Evolutionary conservation across 1,140 invertebrate genomes (phyloP).

Genomic region (Zaprionus africanus): DNA sequence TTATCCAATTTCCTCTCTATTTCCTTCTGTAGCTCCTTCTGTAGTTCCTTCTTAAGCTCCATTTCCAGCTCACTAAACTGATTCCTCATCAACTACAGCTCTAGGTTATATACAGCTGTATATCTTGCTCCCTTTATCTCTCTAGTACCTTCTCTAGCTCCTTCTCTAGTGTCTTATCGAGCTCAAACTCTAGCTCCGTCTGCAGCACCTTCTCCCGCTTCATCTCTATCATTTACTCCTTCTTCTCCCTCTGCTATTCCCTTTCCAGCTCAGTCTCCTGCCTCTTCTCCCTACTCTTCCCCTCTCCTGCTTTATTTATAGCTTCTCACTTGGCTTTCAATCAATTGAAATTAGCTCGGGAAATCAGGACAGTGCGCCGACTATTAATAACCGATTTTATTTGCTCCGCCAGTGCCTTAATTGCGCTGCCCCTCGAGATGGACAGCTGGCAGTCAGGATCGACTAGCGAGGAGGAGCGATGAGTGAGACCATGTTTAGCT

Average conservation of each 20-base stretch:
- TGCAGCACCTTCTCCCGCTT: too few species aligned
- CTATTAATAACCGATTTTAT: conserved; percentile 80
- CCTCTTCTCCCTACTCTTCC: background rate
- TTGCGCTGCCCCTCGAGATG: conserved; percentile 27
- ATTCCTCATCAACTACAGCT: too few species aligned
- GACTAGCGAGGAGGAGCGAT: background rate
- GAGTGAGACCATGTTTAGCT: background rate
- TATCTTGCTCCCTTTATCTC: too few species aligned
- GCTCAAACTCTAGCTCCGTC: too few species aligned
- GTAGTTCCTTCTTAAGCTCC: too few species aligned
- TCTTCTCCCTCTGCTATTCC: background rate
- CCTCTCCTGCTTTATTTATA: conserved; percentile 40
- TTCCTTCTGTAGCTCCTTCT: background rate
- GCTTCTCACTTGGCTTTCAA: conserved; percentile 59
- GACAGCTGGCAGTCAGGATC: conserved; percentile 46
- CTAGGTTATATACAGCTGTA: too few species aligned
- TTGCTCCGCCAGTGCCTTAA: conserved; percentile 38
- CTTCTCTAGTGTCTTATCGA: too few species aligned
- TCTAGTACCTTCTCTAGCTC: too few species aligned
- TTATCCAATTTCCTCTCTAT: background rate
- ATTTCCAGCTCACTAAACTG: too few species aligned
- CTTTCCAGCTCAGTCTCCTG: background rate
- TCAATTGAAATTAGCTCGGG: conserved; percentile 68
- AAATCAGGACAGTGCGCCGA: conserved; percentile 47
- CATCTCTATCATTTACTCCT: background rate